Conservation (phyloP, 2,888 invertebrate genomes). For the Metacarcinus magister region DNA sequence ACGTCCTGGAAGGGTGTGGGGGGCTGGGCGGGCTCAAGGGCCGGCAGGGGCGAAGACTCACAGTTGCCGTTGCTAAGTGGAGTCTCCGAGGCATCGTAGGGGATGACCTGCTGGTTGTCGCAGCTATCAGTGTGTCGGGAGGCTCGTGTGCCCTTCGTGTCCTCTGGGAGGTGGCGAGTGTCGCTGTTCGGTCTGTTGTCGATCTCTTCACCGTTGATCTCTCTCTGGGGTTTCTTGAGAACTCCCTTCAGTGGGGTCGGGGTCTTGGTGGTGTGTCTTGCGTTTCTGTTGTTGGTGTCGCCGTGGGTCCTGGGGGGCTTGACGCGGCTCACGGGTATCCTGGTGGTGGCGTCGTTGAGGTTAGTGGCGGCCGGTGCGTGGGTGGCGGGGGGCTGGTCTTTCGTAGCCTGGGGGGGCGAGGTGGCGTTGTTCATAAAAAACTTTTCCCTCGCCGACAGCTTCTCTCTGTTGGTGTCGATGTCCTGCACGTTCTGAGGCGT, state of each 20-base stretch:
- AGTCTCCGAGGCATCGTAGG: neutral
- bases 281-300: conserved; percentile 16
- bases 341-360: conserved; percentile 40
- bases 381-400: neutral
- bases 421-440: conserved; percentile 50
- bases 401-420: neutral
- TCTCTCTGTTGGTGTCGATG: conserved; percentile 3
- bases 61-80: conserved; percentile 32
- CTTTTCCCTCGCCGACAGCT: conserved; percentile 50
- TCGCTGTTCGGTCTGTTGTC: conserved; percentile 31
- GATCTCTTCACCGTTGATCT: neutral
- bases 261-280: neutral
- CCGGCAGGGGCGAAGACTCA: neutral
- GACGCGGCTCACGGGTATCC: conserved; percentile 18
- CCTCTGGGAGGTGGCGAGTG: neutral
- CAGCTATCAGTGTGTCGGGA: neutral
- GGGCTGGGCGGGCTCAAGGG: conserved; percentile 5
- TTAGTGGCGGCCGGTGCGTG: neutral
- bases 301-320: neutral
- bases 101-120: conserved; percentile 4
- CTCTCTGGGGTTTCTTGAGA: neutral
- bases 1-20: neutral
- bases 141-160: neutral
- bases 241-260: neutral
- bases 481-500: conserved; percentile 10